A percentile compares a stretch with the other conserved stretches of the same genome.
Conservation (phyloP, 2,797 vertebrate species). For the Pterois miles region DNA sequence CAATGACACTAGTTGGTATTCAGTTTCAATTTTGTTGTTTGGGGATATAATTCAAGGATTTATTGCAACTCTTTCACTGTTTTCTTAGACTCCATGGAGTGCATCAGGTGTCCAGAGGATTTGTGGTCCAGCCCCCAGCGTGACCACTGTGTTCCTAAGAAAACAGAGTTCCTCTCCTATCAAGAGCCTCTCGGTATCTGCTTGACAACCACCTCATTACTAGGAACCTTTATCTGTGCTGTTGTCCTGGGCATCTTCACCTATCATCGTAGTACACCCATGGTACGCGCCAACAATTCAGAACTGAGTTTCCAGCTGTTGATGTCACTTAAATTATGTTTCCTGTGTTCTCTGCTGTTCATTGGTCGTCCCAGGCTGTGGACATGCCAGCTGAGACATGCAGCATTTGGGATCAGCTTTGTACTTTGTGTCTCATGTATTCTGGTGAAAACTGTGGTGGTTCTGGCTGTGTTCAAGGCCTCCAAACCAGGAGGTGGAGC, state of each 20-base stretch:
- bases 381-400: slow-evolving; percentile 57
- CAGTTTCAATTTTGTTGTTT: not conserved
- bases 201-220: slow-evolving; percentile 55
- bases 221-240: slow-evolving; percentile 52
- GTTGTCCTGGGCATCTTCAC: slow-evolving; percentile 65
- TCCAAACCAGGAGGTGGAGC: slow-evolving; percentile 60
- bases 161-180: slow-evolving; percentile 74
- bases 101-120: slow-evolving; percentile 63
- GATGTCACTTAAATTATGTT: slow-evolving; percentile 70
- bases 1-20: not conserved
- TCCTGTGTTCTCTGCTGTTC: slow-evolving; percentile 69
- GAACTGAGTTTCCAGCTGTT: slow-evolving; percentile 73
- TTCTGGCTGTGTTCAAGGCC: slow-evolving; percentile 47
- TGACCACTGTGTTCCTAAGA: slow-evolving; percentile 70
- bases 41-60: not conserved
- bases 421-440: slow-evolving; percentile 66
- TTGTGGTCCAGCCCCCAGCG: slow-evolving; percentile 58
- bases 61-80: not conserved
- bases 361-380: slow-evolving; percentile 59
- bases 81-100: slow-evolving; percentile 69
- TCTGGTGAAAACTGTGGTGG: slow-evolving; percentile 63
- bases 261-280: slow-evolving; percentile 57
- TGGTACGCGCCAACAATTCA: slow-evolving; percentile 76
- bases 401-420: slow-evolving; percentile 67
- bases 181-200: slow-evolving; percentile 60